Evolutionary conservation across 2,888 invertebrate genomes (phyloP), one percentile per base, ranked within the genome.

Genomic region (Clivina fossor): DNA sequence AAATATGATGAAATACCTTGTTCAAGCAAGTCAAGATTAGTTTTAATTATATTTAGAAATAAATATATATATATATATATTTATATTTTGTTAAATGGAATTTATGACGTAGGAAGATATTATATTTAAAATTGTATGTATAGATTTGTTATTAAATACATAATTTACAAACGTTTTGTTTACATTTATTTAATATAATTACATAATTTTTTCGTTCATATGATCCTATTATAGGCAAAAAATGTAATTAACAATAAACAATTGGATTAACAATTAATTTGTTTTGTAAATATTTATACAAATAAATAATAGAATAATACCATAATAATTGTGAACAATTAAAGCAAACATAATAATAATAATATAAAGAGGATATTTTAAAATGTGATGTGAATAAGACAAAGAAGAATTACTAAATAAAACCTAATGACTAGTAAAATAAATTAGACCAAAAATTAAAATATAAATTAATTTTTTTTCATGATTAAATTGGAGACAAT

Each of bases 381-480:
- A 9, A 33, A 24, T 15, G 41, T 32, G 24, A 28, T 41, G 24
- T 15, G n/a, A n/a, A 13, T 22, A 30, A 53, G n/a, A n/a, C n/a
- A n/a, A n/a, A n/a, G n/a, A n/a, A n/a, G n/a, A n/a, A n/a, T n/a
- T n/a, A n/a, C n/a, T 44, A 51, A 51, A 51, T 51, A 51, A 44
- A 44, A 24, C 44, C 35, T 44, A 44, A 26, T 53, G 53, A 53
- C 53, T 53, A 53, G 53, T 24, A 43, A 53, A 44, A 53, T 44
- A 53, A 44, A 53, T 33, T 44, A 32, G 7, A 5, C 18, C 38
- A 7, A 7, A 16, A 43, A n/a, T 13, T n/a, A 35, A 35, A 37
- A 28, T 28, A 28, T 38, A 49, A 37, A 38, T 49, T 28, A 49
- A 49, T 11, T 30, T 30, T 9, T 30, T 13, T 30, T 9, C 9